Evolutionary conservation across 2,113 vertebrate genomes (phyloP).

Genomic region (Aleadryas rufinucha): DNA sequence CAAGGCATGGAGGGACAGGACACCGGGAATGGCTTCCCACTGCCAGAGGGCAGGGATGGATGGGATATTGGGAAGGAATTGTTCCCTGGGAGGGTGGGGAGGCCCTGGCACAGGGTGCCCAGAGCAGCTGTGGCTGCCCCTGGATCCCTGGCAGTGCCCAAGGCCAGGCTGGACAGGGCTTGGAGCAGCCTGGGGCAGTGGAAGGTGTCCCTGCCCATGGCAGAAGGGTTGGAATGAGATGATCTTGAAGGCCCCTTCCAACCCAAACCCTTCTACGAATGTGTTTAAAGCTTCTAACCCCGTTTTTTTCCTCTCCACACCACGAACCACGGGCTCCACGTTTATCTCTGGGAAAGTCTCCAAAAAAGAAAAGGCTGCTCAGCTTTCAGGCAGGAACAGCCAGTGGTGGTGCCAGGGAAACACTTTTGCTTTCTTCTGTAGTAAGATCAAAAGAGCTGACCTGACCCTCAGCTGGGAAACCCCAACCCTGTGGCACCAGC

Average conservation of each 20-base stretch:
- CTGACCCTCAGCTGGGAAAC: neutral
- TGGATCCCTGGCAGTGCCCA: neutral
- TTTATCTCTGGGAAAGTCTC: neutral
- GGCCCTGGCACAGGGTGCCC: neutral
- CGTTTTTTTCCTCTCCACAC: neutral
- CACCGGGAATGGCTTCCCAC: neutral
- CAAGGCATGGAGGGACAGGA: neutral
- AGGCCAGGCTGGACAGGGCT: neutral
- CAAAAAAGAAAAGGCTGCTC: neutral
- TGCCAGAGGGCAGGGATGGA: neutral
- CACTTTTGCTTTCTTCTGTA: neutral
- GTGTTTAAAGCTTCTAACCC: neutral
- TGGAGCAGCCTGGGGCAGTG: rapidly evolving
- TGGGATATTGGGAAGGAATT: neutral
- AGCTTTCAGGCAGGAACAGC: neutral
- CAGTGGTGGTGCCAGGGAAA: neutral
- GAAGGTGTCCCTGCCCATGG: neutral
- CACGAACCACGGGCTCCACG: rapidly evolving
- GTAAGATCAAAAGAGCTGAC: neutral
- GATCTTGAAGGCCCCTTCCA: neutral
- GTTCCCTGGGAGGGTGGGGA: rapidly evolving
- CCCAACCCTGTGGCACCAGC: neutral
- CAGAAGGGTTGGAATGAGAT: neutral
- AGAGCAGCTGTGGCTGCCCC: neutral
- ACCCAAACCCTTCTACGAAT: neutral